These are phyloP conservation scores for Hylaea fasciaria DNA, from an alignment of 2,888 invertebrate species.

Conservation along the genomic window DNA sequence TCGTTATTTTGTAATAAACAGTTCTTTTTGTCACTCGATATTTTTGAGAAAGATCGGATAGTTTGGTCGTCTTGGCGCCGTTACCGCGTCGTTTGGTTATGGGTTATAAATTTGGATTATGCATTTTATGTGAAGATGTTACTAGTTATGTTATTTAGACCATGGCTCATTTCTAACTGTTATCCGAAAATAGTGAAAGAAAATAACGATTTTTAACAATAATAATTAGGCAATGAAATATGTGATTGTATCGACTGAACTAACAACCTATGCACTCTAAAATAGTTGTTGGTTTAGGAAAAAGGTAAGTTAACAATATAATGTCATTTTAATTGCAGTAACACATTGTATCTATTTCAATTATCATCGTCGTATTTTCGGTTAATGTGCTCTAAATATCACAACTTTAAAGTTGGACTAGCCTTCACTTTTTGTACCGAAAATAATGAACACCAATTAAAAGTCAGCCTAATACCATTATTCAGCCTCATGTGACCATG, in stretches of 20 bases:
- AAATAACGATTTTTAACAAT: too few species aligned
- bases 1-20: constrained; percentile 83
- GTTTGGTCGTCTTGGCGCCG: constrained; percentile 70
- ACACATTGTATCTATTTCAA: too few species aligned
- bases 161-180: not conserved
- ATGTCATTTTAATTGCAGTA: too few species aligned
- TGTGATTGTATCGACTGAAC: too few species aligned
- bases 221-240: too few species aligned
- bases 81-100: constrained; percentile 50
- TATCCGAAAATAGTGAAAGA: not conserved
- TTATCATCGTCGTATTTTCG: too few species aligned
- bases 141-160: not conserved
- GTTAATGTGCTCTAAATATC: too few species aligned
- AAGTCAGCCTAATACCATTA: constrained; percentile 41
- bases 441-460: constrained; percentile 35
- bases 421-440: not conserved
- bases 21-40: constrained; percentile 83
- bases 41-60: constrained; percentile 70
- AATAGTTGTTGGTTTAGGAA: too few species aligned
- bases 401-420: too few species aligned
- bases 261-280: too few species aligned
- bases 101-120: constrained; percentile 66
- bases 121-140: constrained; percentile 32
- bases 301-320: too few species aligned
- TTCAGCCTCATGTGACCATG: constrained; percentile 47